These are phyloP conservation scores for Pararge aegeria DNA, from an alignment of 1,140 invertebrate genomes.

Conservation along the genomic window DNA sequence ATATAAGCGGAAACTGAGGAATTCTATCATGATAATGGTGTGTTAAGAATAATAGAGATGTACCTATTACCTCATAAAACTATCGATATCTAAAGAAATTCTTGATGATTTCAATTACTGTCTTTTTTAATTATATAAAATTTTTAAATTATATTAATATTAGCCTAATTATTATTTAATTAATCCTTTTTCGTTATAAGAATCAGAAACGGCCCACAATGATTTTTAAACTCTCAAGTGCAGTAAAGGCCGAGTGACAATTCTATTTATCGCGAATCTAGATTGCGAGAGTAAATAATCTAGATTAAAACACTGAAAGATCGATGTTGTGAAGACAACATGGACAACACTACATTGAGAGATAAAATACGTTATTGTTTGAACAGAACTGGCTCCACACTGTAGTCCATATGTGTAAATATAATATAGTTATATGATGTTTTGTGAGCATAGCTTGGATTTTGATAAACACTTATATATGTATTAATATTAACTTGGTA, in stretches of 20 bases:
- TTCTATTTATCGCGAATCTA: no score
- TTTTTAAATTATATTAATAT: no score
- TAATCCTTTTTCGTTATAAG: no score
- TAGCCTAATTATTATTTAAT: no score
- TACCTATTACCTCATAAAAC: background rate
- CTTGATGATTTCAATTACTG: background rate
- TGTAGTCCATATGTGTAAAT: background rate
- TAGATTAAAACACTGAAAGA: background rate
- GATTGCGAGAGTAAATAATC: no score
- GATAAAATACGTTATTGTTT: conserved; percentile 40
- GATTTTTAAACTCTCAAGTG: no score
- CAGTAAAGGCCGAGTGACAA: no score
- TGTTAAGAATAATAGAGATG: conserved; percentile 14
- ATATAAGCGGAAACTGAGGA: conserved; percentile 33
- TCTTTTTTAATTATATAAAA: no score
- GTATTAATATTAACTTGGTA: no score
- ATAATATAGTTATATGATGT: background rate
- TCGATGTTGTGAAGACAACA: background rate
- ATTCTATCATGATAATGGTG: conserved; percentile 5
- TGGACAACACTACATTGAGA: conserved; percentile 40
- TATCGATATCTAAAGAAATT: background rate
- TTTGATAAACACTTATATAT: no score
- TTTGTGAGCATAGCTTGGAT: background rate
- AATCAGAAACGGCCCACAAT: no score
- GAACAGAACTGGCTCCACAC: background rate